Evolutionary conservation across 2,797 vertebrate species (phyloP), one percentile per base, ranked within the genome.

Genomic region (Valencia hispanica): DNA sequence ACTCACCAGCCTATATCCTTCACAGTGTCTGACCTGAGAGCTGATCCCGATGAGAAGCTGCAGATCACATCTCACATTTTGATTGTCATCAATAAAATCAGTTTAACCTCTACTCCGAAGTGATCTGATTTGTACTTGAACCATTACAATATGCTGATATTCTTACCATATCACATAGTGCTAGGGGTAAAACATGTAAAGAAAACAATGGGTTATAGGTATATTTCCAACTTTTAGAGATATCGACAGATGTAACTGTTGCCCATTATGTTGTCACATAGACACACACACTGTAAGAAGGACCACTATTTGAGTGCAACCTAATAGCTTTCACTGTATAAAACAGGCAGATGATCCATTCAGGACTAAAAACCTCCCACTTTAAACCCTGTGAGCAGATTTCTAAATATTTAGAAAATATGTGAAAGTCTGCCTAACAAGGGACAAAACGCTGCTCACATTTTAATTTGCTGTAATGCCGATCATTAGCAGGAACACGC

Each of bases 391-490:
- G 4, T 36, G 34, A 63, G 32, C 59, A 11, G 17, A 25, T 39
- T 25, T 39, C 34, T 25, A 47, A 47, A 45, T 72, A 25, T 30
- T 32, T 73, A 17, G 32, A 18, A 22, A 34, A 39, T 30, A 3
- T 47, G 50, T 30, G 53, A 70, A 84, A 78, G 63, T 34, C 20
- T 72, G 70, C 79, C 69, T 59, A 39, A 59, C 68, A 41, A 75
- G 66, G 53, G 75, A 77, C 41, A 6, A 76, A 79, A 84, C 9
- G 9, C 34, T 77, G 18, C 78, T 83, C 53, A 69, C 48, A 79
- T 77, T 73, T 78, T 8, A 66, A 81, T 74, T 50, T 61, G 77
- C 78, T 86, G 76, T 83, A 80, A 36, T 47, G 57, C 74, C 5
- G 32, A 79, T 84, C 76, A 68, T 71, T 70, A 57, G 76, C 66